phyloP scores from a whole-genome alignment of 2,797 vertebrate genomes.

The Anolis apletophallus region DNA sequence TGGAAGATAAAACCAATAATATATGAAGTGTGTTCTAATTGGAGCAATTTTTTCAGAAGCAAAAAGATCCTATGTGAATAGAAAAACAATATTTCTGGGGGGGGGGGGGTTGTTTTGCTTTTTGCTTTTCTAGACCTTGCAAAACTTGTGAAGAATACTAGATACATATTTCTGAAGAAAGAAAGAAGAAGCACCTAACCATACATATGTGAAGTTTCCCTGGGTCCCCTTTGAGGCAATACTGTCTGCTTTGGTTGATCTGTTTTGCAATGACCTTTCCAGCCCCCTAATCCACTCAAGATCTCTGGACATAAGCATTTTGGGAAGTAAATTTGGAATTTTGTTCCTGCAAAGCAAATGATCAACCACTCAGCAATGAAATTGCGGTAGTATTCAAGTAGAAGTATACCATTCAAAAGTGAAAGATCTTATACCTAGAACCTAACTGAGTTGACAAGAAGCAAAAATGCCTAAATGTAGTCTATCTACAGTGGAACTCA shows the following conservation, averaged over 20 bases:
- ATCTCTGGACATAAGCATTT: background rate
- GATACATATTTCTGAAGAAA: background rate
- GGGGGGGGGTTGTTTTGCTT: too few relatives aligned
- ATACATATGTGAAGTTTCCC: background rate
- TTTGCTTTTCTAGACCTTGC: slow-evolving; percentile 1
- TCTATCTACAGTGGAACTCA: slow-evolving; percentile 50
- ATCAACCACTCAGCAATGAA: slow-evolving; percentile 38
- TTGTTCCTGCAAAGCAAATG: slow-evolving; percentile 21
- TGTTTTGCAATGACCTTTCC: too few relatives aligned
- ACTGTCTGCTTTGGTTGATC: background rate
- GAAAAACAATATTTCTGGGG: background rate
- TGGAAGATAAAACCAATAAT: background rate
- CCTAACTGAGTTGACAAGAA: slow-evolving; percentile 44
- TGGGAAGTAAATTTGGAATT: background rate
- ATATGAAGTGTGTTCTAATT: background rate
- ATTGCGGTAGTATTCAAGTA: slow-evolving; percentile 27
- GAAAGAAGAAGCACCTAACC: background rate
- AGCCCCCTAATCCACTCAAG: background rate
- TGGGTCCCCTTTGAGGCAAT: background rate
- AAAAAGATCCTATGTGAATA: slow-evolving; percentile 13
- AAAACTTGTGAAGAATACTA: background rate
- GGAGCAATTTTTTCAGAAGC: background rate
- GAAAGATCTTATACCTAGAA: slow-evolving; percentile 40
- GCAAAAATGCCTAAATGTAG: slow-evolving; percentile 50
- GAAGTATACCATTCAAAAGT: slow-evolving; percentile 36